Evolutionary conservation across 2,888 invertebrate genomes (phyloP).

Genomic region (Lochmaea capreae): DNA sequence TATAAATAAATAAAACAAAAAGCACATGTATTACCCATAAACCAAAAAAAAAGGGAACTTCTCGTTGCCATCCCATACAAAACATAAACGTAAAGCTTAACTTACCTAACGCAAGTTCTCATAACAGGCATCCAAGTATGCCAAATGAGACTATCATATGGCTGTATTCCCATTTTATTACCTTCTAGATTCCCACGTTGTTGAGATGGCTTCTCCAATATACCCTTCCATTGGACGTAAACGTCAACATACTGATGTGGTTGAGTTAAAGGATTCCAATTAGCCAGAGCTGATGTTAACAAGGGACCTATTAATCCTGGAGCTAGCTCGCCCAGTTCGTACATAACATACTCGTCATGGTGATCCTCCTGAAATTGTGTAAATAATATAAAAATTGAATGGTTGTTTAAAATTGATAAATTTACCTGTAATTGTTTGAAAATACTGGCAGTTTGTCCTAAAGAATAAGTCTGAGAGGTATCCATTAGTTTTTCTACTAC

Average conservation of each 20-base stretch:
- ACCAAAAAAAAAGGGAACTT: slow-evolving; percentile 25
- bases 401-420: not conserved
- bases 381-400: slow-evolving; percentile 27
- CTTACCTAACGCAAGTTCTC: slow-evolving; percentile 78
- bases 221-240: slow-evolving; percentile 78
- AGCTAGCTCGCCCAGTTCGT: slow-evolving; percentile 85
- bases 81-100: slow-evolving; percentile 55
- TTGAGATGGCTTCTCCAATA: slow-evolving; percentile 66
- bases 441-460: slow-evolving; percentile 71
- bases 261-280: slow-evolving; percentile 83
- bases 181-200: slow-evolving; percentile 64
- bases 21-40: not conserved
- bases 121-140: slow-evolving; percentile 91
- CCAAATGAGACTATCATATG: slow-evolving; percentile 89
- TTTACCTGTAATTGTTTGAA: slow-evolving; percentile 70
- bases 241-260: slow-evolving; percentile 75
- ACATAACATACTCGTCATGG: slow-evolving; percentile 83
- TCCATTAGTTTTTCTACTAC: slow-evolving; percentile 74
- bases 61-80: slow-evolving; percentile 38
- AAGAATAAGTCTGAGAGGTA: slow-evolving; percentile 68
- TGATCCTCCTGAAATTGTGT: slow-evolving; percentile 68
- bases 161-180: slow-evolving; percentile 69
- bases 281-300: slow-evolving; percentile 77
- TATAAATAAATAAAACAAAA: not conserved
- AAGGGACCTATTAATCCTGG: slow-evolving; percentile 87